These are phyloP conservation scores for Catalaphyllia jardinei DNA, from an alignment of 64 coral and sea anemone species.

Conservation along the genomic window DNA sequence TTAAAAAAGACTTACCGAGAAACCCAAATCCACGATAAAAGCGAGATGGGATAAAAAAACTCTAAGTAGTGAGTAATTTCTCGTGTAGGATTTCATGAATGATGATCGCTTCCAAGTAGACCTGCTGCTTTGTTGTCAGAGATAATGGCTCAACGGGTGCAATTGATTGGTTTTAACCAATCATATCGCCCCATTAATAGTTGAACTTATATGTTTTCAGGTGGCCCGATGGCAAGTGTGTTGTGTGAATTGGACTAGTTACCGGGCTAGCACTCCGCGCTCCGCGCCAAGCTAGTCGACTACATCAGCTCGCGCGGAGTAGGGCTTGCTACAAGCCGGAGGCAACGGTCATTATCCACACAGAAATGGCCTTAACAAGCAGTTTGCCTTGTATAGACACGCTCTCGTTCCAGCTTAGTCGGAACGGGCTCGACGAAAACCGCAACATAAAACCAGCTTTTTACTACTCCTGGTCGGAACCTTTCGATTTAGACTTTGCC, in stretches of 20 bases:
- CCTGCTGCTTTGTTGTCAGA: slow-evolving; percentile 62
- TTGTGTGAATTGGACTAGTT: slow-evolving; percentile 30
- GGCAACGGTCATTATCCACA: not conserved
- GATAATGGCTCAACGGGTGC: slow-evolving; percentile 66
- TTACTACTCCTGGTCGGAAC: slow-evolving; percentile 70
- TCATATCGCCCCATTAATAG: slow-evolving; percentile 42
- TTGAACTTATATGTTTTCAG: slow-evolving; percentile 63
- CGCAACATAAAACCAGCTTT: slow-evolving; percentile 46
- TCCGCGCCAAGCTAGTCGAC: slow-evolving; percentile 7
- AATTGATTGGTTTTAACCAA: slow-evolving; percentile 61
- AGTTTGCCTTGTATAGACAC: slow-evolving; percentile 61
- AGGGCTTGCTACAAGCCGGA: not conserved
- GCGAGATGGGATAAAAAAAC: not conserved
- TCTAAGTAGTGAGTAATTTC: slow-evolving; percentile 25
- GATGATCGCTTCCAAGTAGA: slow-evolving; percentile 53
- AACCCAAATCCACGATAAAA: not conserved
- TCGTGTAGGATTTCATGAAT: slow-evolving; percentile 51
- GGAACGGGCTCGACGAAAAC: slow-evolving; percentile 55
- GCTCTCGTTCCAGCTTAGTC: slow-evolving; percentile 42
- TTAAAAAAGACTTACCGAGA: not conserved
- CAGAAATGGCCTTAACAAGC: slow-evolving; percentile 38
- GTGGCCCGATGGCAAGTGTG: slow-evolving; percentile 67
- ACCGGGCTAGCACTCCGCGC: slow-evolving; percentile 38
- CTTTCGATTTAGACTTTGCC: slow-evolving; percentile 68
- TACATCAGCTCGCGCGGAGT: not conserved